Conservation (phyloP, 2,113 vertebrate species). For the Amphiprion ocellaris region DNA sequence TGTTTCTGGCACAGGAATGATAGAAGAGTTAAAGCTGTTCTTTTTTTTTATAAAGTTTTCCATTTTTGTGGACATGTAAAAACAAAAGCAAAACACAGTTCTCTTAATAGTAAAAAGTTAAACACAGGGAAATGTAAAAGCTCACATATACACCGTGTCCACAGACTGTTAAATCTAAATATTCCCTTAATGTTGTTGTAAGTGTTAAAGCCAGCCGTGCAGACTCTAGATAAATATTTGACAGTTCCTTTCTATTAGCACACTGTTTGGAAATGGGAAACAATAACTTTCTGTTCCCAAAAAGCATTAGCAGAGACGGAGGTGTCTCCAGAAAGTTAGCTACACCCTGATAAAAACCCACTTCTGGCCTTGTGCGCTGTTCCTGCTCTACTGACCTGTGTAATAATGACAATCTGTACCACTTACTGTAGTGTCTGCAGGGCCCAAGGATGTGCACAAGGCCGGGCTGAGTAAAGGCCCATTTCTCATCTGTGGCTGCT, state of each 20-base stretch:
- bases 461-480: too few species aligned
- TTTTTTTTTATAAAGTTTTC: too few species aligned
- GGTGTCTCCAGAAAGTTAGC: not conserved
- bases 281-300: slow-evolving; percentile 28
- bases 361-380: slow-evolving; percentile 3
- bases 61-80: too few species aligned
- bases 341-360: slow-evolving; percentile 26
- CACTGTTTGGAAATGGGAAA: slow-evolving; percentile 11
- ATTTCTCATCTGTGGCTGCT: too few species aligned
- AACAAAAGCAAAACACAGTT: too few species aligned
- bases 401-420: not conserved
- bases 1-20: too few species aligned
- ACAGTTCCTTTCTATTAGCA: not conserved
- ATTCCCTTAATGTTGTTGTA: slow-evolving; percentile 15
- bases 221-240: slow-evolving; percentile 24
- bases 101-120: not conserved
- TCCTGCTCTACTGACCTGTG: slow-evolving; percentile 21
- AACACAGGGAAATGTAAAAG: not conserved
- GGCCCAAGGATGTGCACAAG: not conserved
- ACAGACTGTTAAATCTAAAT: slow-evolving; percentile 16
- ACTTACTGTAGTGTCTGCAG: not conserved
- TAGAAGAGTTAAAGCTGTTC: too few species aligned
- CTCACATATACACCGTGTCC: not conserved
- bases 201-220: not conserved
- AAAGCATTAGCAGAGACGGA: not conserved